A percentile compares a stretch with the other conserved stretches of the same genome.
Evolutionary conservation across 1,140 invertebrate species (phyloP).

Genomic region (Oncopeltus fasciatus): DNA sequence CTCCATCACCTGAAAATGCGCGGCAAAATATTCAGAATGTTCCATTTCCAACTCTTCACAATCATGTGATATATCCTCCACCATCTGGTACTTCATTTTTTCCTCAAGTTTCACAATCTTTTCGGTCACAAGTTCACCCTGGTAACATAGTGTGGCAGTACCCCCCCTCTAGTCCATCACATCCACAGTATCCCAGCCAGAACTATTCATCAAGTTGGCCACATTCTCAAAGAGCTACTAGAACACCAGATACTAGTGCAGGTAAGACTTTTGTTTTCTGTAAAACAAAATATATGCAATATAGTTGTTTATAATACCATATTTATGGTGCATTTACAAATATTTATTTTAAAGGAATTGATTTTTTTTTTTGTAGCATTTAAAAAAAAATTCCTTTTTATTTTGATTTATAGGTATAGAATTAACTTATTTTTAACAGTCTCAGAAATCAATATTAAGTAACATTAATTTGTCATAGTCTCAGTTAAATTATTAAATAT

Average conservation of each 20-base stretch:
- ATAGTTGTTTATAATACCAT: no score
- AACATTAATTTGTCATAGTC: no score
- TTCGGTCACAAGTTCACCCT: constrained; percentile 17
- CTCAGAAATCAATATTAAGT: no score
- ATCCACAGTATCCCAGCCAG: constrained; percentile 7
- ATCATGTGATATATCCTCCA: constrained; percentile 23
- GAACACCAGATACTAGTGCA: constrained; percentile 14
- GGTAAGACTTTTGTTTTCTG: constrained; percentile 12
- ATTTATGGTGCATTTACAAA: no score
- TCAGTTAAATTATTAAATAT: no score
- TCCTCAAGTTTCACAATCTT: constrained; percentile 17
- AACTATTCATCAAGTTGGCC: constrained; percentile 4
- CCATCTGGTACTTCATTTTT: constrained; percentile 25
- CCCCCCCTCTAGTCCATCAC: constrained; percentile 14
- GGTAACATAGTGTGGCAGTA: no score
- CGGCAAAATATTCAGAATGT: constrained; percentile 22
- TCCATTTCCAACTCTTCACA: constrained; percentile 21
- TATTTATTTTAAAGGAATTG: no score
- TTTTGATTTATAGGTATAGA: no score
- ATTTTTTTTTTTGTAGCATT: no score
- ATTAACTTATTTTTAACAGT: no score
- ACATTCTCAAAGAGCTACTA: constrained; percentile 3
- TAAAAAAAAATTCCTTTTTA: no score
- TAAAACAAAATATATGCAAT: no score
- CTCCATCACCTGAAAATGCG: constrained; percentile 17